These are phyloP conservation scores for Corythoichthys haematopterus DNA, from an alignment of 2,113 vertebrate species.

Conservation along the genomic window DNA sequence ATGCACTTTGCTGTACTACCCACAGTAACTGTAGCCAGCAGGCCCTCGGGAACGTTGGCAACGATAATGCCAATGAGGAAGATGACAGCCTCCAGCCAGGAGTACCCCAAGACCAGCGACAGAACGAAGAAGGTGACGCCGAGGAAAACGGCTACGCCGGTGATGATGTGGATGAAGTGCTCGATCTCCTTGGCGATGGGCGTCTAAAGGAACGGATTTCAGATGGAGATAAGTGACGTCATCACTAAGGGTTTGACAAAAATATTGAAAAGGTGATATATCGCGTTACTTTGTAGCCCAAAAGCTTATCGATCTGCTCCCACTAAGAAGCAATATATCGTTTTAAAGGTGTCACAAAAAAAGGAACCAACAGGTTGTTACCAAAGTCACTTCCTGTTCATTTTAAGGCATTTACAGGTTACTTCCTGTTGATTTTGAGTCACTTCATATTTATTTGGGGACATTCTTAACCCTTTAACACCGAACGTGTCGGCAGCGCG, in stretches of 20 bases:
- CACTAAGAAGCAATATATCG: too few species aligned
- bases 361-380: too few species aligned
- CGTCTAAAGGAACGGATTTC: conserved; percentile 57
- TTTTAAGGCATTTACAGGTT: too few species aligned
- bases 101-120: conserved; percentile 80
- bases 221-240: neutral
- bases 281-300: too few species aligned
- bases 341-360: too few species aligned
- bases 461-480: too few species aligned
- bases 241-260: neutral
- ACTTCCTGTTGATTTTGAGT: too few species aligned
- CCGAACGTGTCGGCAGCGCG: too few species aligned
- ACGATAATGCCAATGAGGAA: conserved; percentile 94
- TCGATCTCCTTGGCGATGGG: conserved; percentile 89
- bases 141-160: conserved; percentile 85
- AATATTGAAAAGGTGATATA: too few species aligned
- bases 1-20: conserved; percentile 40
- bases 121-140: conserved; percentile 83
- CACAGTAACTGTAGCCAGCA: conserved; percentile 89
- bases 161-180: conserved; percentile 91
- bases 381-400: too few species aligned
- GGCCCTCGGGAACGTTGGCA: conserved; percentile 86
- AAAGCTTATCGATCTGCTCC: too few species aligned
- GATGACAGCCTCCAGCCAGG: conserved; percentile 87
- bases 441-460: too few species aligned